phyloP scores from a whole-genome alignment of 1,140 invertebrate species.

The Drosophila parvula region DNA sequence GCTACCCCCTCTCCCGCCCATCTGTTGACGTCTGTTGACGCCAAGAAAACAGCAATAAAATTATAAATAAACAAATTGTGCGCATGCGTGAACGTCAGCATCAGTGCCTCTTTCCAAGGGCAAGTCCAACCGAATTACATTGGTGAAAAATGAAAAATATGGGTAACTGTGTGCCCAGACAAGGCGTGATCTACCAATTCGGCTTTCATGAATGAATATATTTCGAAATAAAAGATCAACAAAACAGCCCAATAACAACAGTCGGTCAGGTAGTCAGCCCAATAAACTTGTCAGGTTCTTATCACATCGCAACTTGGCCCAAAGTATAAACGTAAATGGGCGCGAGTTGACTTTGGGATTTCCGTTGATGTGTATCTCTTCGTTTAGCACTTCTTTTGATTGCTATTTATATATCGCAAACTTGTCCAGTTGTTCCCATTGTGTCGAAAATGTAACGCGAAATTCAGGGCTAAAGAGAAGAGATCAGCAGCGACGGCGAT shows the following conservation, averaged over 20 bases:
- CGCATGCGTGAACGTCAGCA: conserved; percentile 65
- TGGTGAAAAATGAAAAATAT: conserved; percentile 28
- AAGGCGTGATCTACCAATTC: conserved; percentile 26
- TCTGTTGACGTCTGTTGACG: conserved; percentile 39
- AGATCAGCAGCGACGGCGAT: conserved; percentile 13
- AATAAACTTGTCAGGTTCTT: conserved; percentile 39
- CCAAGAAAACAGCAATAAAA: conserved; percentile 71
- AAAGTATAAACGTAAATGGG: conserved; percentile 13
- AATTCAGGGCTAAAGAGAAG: conserved; percentile 50
- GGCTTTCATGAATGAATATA: conserved; percentile 31
- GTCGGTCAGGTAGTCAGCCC: background rate
- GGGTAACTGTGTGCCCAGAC: conserved; percentile 19
- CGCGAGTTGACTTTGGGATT: conserved; percentile 14
- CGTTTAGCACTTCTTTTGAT: conserved; percentile 62
- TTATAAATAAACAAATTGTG: conserved; percentile 65
- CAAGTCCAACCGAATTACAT: conserved; percentile 37
- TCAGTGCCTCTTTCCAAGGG: conserved; percentile 43
- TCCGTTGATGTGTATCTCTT: conserved; percentile 32
- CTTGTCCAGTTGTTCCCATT: conserved; percentile 60
- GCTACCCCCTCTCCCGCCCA: background rate
- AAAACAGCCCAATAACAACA: background rate
- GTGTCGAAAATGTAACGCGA: conserved; percentile 53
- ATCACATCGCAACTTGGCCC: conserved; percentile 21
- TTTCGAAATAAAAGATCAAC: conserved; percentile 34
- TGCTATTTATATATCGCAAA: conserved; percentile 35